phyloP scores from a whole-genome alignment of 2,888 invertebrate genomes.

The Apotomis betuletana region DNA sequence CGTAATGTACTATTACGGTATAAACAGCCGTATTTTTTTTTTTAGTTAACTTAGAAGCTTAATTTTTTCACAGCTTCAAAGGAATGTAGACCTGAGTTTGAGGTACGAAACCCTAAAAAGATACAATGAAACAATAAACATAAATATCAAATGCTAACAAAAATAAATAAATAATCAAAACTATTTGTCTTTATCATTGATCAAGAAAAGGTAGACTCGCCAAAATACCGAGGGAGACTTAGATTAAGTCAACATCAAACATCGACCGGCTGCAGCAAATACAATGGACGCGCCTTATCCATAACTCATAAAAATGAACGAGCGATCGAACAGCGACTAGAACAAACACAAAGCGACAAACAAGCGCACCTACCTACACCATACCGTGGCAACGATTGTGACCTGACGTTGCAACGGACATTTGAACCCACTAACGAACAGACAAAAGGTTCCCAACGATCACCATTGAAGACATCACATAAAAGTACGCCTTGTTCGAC shows the following conservation, averaged over 20 bases:
- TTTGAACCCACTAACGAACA: background rate
- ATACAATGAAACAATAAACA: too few relatives aligned
- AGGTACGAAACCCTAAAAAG: too few relatives aligned
- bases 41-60: too few relatives aligned
- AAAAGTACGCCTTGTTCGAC: conserved; percentile 15
- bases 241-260: conserved; percentile 54
- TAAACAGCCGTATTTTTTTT: too few relatives aligned
- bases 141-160: too few relatives aligned
- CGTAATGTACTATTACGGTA: too few relatives aligned
- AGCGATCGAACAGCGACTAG: conserved; percentile 64
- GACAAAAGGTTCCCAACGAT: conserved; percentile 9
- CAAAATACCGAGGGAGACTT: background rate
- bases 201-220: too few relatives aligned
- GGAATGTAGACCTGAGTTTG: too few relatives aligned
- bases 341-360: conserved; percentile 68
- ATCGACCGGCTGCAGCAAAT: conserved; percentile 67
- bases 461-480: conserved; percentile 1
- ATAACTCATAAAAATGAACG: conserved; percentile 80
- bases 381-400: conserved; percentile 7
- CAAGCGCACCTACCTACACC: conserved; percentile 48
- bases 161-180: too few relatives aligned
- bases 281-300: conserved; percentile 70
- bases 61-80: too few relatives aligned
- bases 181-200: too few relatives aligned
- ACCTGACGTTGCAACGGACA: conserved; percentile 2